Conservation (phyloP, 2,888 invertebrate species). For the Steinernema hermaphroditum region DNA sequence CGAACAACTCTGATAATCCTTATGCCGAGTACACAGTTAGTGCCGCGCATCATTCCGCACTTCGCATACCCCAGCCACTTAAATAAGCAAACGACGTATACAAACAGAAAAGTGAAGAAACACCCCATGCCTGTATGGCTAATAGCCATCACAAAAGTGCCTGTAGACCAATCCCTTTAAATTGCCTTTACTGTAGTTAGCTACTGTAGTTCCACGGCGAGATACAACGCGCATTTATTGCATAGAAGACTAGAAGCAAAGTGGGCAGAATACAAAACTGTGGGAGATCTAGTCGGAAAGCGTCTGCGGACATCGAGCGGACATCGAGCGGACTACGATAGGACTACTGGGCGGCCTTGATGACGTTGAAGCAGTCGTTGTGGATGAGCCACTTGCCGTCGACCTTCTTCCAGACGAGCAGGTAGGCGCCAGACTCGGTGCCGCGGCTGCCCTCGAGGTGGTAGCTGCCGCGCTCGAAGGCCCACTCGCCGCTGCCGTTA, state of each 20-base stretch:
- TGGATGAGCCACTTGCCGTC: slow-evolving; percentile 66
- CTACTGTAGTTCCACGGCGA: neutral
- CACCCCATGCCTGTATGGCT: too few species aligned
- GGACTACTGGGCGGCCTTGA: slow-evolving; percentile 55
- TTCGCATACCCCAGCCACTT: too few species aligned
- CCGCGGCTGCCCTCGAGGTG: slow-evolving; percentile 65
- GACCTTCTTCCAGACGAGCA: slow-evolving; percentile 64
- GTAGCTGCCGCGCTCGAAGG: slow-evolving; percentile 66
- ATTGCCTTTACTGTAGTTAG: too few species aligned
- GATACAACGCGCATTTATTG: neutral
- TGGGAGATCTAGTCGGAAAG: neutral
- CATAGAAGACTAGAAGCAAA: neutral
- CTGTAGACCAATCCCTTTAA: neutral
- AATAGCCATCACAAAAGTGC: too few species aligned
- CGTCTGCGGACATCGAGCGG: neutral
- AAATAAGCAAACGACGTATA: too few species aligned
- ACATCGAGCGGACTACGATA: neutral
- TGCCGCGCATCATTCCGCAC: too few species aligned
- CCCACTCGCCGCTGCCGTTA: slow-evolving; percentile 66
- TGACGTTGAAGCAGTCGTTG: slow-evolving; percentile 67
- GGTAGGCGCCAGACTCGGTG: slow-evolving; percentile 64
- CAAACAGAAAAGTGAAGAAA: too few species aligned
- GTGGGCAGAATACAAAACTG: neutral
- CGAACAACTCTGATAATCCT: too few species aligned
- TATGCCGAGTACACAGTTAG: too few species aligned